Base-by-base conservation (phyloP, 92 coral and sea anemone species). In the Nematostella vectensis region DNA sequence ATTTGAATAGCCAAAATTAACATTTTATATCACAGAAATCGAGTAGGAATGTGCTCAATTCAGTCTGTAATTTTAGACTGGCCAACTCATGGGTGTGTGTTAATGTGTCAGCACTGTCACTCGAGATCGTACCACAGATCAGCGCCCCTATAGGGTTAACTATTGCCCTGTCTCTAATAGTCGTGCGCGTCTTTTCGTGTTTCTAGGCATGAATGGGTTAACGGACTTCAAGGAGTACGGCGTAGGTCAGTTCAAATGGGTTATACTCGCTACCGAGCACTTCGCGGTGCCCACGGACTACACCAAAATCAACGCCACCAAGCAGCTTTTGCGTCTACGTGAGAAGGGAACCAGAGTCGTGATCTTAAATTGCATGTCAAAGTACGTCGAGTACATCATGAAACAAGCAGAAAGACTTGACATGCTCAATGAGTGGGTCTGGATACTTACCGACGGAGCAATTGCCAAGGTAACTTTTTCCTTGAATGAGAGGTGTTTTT, bases 281-380 rank as follows among this genome's bases (percentile, higher is more conserved):
- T 85, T 85, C 45, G 59, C 66, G 2, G 81, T 81, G 1, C 50
- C 72, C 0, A 58, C 57, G 0, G 61, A 63, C 4, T 24, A 67
- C 6, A 23, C 20, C 42, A 75, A 75, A 49, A 40, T 86, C 21
- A 78, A 86, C 44, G 95, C 80, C 8, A 74, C 85, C 0, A 63
- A 68, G 18, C 68, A 86, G 50, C 76, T 86, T 23, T 48, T 70
- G 52, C 72, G 58, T 11, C 80, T 86, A 59, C 74, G 87, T 15
- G 88, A 86, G 55, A 67, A 69, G 45, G 88, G 88, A 2, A 80
- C 87, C 1, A 79, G 88, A 6, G 83, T 86, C 16, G 73, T 86
- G 8, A 54, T 86, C 25, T 43, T 86, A 18, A 86, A 77, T 57
- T 86, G 95, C 44, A 27, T 51, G 55, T 62, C 66, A 23, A 27